A percentile compares a stretch with the other conserved stretches of the same genome.
phyloP scores from a whole-genome alignment of 2,113 vertebrate genomes.

The Chaetura pelagica region DNA sequence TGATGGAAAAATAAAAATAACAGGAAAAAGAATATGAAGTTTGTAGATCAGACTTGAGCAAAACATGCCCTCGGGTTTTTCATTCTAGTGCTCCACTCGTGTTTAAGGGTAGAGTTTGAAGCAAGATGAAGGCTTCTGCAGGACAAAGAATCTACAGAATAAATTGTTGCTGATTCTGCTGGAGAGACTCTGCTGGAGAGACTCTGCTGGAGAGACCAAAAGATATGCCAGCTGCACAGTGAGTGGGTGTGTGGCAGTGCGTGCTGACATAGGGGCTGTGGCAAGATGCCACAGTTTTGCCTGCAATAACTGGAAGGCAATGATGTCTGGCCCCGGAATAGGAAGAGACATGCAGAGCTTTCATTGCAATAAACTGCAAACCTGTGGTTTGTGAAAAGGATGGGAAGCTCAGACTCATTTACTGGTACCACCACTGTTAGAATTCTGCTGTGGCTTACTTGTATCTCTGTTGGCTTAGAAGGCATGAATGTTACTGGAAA shows the following conservation, averaged over 20 bases:
- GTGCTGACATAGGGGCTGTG: conserved; percentile 18
- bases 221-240: background rate
- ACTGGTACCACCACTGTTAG: background rate
- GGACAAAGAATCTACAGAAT: background rate
- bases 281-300: background rate
- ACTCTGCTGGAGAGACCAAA: background rate
- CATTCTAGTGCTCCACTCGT: background rate
- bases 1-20: background rate
- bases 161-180: background rate
- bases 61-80: background rate
- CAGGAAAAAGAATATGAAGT: background rate
- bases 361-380: conserved; percentile 48
- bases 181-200: background rate
- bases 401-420: conserved; percentile 27
- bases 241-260: background rate
- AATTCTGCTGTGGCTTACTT: background rate
- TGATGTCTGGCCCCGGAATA: conserved; percentile 39
- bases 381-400: conserved; percentile 54
- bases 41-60: background rate
- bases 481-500: conserved; percentile 19
- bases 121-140: background rate
- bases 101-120: background rate
- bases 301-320: conserved; percentile 32
- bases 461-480: background rate
- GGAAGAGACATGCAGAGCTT: background rate